Percentiles rank a stretch among this genome's conserved stretches.
phyloP scores from a whole-genome alignment of 2,797 vertebrate genomes.

The Trichosurus vulpecula region DNA sequence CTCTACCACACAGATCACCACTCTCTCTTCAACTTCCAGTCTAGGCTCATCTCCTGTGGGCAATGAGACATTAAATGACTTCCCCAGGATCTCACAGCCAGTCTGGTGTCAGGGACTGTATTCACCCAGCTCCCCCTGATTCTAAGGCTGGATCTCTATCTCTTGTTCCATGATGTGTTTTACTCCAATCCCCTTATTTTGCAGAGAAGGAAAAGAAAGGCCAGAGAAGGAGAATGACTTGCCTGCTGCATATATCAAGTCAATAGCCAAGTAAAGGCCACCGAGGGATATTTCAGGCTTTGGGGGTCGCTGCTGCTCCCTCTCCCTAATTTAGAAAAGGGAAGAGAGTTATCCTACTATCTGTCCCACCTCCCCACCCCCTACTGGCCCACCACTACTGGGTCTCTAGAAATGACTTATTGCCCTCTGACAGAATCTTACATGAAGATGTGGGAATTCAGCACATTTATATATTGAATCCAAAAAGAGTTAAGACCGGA shows the following conservation, averaged over 20 bases:
- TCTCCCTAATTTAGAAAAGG: background rate
- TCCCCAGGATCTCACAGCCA: background rate
- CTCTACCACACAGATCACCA: background rate
- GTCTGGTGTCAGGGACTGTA: background rate
- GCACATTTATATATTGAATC: background rate
- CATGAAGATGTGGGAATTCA: background rate
- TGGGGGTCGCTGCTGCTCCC: background rate
- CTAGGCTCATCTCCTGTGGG: background rate
- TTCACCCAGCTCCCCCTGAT: background rate
- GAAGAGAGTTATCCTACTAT: background rate
- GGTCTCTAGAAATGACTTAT: background rate
- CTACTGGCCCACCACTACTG: background rate
- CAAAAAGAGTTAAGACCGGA: background rate
- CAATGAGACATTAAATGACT: background rate
- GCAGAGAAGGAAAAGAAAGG: background rate
- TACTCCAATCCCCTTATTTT: background rate
- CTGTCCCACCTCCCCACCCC: background rate
- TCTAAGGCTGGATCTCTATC: background rate
- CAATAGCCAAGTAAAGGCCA: background rate
- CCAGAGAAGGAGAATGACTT: background rate
- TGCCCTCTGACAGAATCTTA: background rate
- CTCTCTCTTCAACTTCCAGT: background rate
- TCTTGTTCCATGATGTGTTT: background rate
- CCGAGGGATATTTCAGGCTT: too few species aligned
- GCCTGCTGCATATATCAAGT: background rate